phyloP scores from a whole-genome alignment of 2,888 invertebrate species.

The Volucella inanis region DNA sequence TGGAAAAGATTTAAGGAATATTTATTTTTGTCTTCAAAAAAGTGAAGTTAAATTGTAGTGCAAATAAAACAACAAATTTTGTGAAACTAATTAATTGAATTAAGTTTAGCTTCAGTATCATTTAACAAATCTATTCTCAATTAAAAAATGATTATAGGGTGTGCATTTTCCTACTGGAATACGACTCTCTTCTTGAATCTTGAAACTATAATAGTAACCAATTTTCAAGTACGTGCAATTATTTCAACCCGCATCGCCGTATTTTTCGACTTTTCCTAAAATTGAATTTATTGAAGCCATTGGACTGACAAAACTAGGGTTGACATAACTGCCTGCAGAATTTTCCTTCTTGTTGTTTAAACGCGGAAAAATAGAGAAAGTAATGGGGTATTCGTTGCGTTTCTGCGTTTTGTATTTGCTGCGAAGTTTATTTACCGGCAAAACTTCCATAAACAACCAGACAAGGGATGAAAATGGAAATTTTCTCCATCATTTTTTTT shows the following conservation, averaged over 20 bases:
- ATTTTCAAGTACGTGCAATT: constrained; percentile 19
- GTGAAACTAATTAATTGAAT: too few species aligned
- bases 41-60: constrained; percentile 5
- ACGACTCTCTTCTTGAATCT: constrained; percentile 52
- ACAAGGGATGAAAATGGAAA: constrained; percentile 37
- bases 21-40: neutral
- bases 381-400: neutral
- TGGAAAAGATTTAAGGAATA: too few species aligned
- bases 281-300: constrained; percentile 69
- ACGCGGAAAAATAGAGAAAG: constrained; percentile 6
- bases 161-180: constrained; percentile 27
- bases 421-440: constrained; percentile 57
- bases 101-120: too few species aligned
- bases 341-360: constrained; percentile 38
- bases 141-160: too few species aligned
- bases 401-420: constrained; percentile 49
- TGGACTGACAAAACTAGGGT: constrained; percentile 45
- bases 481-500: constrained; percentile 26
- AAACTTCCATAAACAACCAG: constrained; percentile 44
- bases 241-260: constrained; percentile 72
- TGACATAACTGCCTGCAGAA: constrained; percentile 50
- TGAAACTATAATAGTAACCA: neutral
- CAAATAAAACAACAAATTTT: too few species aligned
- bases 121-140: too few species aligned
- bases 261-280: constrained; percentile 74